Conservation (phyloP, 2,888 invertebrate species). For the Miltochrista miniata region DNA sequence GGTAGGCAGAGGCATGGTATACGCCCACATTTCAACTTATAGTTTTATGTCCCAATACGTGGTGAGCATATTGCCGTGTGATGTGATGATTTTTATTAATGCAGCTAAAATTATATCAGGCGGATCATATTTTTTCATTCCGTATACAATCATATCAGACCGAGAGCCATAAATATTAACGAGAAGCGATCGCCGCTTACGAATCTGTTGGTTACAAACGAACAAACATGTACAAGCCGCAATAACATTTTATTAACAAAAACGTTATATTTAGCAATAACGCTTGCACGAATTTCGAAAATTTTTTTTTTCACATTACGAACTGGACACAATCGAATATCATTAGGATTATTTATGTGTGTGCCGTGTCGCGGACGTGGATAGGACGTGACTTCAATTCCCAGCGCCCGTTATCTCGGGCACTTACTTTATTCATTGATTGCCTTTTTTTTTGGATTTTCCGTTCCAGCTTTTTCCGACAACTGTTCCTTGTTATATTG, state of each 20-base stretch:
- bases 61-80: no score
- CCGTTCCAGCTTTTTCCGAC: no score
- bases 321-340: conserved; percentile 70
- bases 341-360: conserved; percentile 79
- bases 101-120: background rate
- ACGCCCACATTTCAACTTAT: no score
- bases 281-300: conserved; percentile 27
- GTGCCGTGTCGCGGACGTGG: conserved; percentile 63
- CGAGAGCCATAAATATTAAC: conserved; percentile 29
- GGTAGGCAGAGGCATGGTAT: no score
- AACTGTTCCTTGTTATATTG: conserved; percentile 14
- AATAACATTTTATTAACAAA: conserved; percentile 40
- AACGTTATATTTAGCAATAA: conserved; percentile 37
- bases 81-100: no score
- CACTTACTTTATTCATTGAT: conserved; percentile 52
- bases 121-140: conserved; percentile 23
- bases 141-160: conserved; percentile 18
- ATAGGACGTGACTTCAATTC: conserved; percentile 62
- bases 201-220: conserved; percentile 20
- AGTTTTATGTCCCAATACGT: no score
- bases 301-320: conserved; percentile 50
- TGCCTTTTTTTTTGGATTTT: conserved; percentile 40
- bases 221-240: conserved; percentile 22
- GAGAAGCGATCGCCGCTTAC: conserved; percentile 28
- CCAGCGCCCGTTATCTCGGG: conserved; percentile 50